Evolutionary conservation across 2,113 vertebrate genomes (phyloP).

Genomic region (Puffinus mauretanicus): DNA sequence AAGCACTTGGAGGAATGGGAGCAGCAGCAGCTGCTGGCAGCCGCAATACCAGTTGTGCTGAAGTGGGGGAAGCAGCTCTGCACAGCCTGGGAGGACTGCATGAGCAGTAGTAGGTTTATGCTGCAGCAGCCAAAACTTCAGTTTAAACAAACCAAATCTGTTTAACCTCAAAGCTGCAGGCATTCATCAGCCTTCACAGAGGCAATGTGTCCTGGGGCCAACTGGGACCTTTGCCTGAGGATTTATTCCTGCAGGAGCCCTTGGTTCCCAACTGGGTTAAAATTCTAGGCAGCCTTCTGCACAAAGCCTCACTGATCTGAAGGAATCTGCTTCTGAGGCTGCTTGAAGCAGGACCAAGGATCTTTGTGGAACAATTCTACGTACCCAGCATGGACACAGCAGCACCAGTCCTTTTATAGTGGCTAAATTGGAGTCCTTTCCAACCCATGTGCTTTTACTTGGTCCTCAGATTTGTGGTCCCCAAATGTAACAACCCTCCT

Average conservation of each 20-base stretch:
- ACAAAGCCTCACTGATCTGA: conserved; percentile 1
- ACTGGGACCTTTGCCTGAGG: conserved; percentile 17
- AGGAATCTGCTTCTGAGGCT: neutral
- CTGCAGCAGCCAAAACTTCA: conserved; percentile 54
- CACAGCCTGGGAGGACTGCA: neutral
- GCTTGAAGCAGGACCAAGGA: neutral
- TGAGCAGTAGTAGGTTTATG: conserved; percentile 52
- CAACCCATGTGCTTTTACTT: neutral
- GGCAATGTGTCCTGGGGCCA: conserved; percentile 1
- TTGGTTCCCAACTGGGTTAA: conserved; percentile 11
- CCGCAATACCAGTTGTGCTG: neutral
- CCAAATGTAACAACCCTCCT: neutral
- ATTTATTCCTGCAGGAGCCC: conserved; percentile 18
- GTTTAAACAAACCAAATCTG: conserved; percentile 58
- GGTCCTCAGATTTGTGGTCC: neutral
- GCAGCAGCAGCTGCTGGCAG: conserved; percentile 35
- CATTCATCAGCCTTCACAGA: conserved; percentile 45
- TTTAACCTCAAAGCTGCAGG: conserved; percentile 40
- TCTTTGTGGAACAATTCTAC: neutral
- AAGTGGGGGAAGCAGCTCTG: neutral
- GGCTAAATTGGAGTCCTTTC: neutral
- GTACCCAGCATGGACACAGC: neutral
- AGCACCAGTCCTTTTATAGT: neutral
- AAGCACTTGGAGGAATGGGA: neutral
- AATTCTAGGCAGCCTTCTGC: conserved; percentile 16